phyloP scores from a whole-genome alignment of 2,113 vertebrate species.

The Apodemus sylvaticus region DNA sequence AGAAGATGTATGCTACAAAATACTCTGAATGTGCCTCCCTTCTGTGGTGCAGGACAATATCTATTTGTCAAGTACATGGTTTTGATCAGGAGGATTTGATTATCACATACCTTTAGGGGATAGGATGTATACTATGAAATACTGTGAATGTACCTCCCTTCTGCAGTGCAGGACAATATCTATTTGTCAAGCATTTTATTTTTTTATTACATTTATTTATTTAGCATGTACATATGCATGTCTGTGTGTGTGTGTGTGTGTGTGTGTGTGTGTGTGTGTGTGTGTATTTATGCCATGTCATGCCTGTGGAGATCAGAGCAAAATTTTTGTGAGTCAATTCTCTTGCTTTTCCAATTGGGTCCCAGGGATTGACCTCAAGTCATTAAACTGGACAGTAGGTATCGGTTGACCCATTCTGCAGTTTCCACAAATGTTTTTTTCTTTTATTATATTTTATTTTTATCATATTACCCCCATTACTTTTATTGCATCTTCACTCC shows the following conservation, averaged over 20 bases:
- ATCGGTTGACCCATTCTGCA: too few species aligned
- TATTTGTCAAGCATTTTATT: neutral
- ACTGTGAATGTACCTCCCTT: neutral
- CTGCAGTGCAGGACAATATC: neutral
- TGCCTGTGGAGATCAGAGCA: neutral
- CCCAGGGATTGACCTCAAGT: neutral
- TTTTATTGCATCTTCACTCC: neutral
- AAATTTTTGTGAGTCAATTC: neutral
- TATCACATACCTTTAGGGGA: neutral
- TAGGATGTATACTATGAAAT: neutral
- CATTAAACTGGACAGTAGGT: neutral
- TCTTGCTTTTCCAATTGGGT: neutral
- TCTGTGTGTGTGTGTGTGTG: neutral
- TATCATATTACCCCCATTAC: neutral
- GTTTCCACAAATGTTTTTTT: neutral
- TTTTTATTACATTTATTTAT: neutral
- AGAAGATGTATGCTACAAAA: neutral
- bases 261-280: neutral
- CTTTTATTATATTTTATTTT: neutral
- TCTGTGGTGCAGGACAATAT: neutral
- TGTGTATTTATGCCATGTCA: fast-evolving
- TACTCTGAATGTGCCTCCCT: neutral
- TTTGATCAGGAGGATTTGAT: neutral
- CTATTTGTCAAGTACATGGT: neutral
- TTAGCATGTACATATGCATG: fast-evolving